Evolutionary conservation across 1,140 invertebrate genomes (phyloP).

Genomic region (Scaptodrosophila lebanonensis): DNA sequence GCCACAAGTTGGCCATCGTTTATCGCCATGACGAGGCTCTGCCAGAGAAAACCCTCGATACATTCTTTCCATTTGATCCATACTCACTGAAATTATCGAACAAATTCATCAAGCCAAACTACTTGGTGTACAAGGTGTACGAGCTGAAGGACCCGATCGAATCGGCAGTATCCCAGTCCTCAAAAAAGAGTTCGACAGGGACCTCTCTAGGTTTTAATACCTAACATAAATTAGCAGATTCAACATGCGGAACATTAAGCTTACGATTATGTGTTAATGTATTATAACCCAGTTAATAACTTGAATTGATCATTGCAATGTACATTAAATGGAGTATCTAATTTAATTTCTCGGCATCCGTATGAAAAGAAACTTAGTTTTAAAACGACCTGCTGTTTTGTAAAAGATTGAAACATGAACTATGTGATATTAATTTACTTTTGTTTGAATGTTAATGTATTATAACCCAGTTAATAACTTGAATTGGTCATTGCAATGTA

Average conservation of each 20-base stretch:
- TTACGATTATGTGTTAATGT: slow-evolving; percentile 3
- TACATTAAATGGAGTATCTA: slow-evolving; percentile 17
- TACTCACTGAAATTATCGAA: slow-evolving; percentile 80
- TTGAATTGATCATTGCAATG: too few relatives aligned
- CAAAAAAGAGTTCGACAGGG: slow-evolving; percentile 57
- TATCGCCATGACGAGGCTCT: slow-evolving; percentile 77
- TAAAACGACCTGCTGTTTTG: too few relatives aligned
- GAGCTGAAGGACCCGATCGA: slow-evolving; percentile 35
- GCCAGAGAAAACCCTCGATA: slow-evolving; percentile 80
- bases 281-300: slow-evolving; percentile 23
- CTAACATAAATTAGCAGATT: slow-evolving; percentile 18
- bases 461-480: too few relatives aligned
- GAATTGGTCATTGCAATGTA: too few relatives aligned
- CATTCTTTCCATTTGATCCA: slow-evolving; percentile 90
- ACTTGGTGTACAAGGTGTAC: slow-evolving; percentile 47
- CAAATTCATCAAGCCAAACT: slow-evolving; percentile 41
- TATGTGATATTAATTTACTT: too few relatives aligned
- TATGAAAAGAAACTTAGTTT: too few relatives aligned
- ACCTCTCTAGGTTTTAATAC: slow-evolving; percentile 56
- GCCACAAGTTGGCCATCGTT: slow-evolving; percentile 81
- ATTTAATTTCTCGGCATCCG: slow-evolving; percentile 1
- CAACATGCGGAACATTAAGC: background rate
- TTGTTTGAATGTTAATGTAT: too few relatives aligned
- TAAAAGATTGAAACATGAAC: too few relatives aligned
- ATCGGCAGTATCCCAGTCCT: background rate